Evolutionary conservation across 2,888 invertebrate genomes (phyloP).

Genomic region (Macrosiphum euphorbiae): DNA sequence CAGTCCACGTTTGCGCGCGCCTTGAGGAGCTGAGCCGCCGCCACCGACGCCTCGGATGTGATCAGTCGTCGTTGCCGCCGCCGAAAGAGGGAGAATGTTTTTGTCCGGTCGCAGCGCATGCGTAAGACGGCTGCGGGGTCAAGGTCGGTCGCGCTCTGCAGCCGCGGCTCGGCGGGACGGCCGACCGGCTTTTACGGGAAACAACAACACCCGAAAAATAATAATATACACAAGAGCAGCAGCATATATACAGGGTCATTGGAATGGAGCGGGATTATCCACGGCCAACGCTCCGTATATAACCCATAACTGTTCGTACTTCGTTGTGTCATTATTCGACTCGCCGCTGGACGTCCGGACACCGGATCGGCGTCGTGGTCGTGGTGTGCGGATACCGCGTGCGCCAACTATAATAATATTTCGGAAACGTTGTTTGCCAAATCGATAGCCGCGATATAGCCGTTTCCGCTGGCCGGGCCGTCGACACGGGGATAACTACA

Average conservation of each 20-base stretch:
- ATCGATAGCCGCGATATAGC: background rate
- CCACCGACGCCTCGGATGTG: background rate
- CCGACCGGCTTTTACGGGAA: background rate
- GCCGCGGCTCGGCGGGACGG: background rate
- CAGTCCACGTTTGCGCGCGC: background rate
- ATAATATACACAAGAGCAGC: background rate
- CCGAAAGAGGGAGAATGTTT: constrained; percentile 30
- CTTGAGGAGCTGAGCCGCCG: constrained; percentile 15
- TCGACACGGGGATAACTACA: background rate
- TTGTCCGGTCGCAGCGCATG: constrained; percentile 48
- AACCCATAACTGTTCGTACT: background rate
- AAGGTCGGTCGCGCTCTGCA: constrained; percentile 42
- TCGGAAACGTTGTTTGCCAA: background rate
- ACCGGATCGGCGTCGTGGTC: too few relatives aligned
- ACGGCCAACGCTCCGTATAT: background rate
- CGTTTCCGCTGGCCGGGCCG: background rate
- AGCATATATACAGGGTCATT: background rate
- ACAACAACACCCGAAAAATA: constrained; percentile 13
- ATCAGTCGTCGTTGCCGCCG: background rate
- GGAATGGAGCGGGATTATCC: background rate
- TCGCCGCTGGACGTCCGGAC: too few relatives aligned
- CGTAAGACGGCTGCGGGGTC: constrained; percentile 37
- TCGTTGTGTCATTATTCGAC: background rate
- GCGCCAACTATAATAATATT: constrained; percentile 9
- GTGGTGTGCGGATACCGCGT: background rate